Evolutionary conservation across 2,113 vertebrate species (phyloP), one percentile per base, ranked within the genome.

Genomic region (Melanocharis versteri): DNA sequence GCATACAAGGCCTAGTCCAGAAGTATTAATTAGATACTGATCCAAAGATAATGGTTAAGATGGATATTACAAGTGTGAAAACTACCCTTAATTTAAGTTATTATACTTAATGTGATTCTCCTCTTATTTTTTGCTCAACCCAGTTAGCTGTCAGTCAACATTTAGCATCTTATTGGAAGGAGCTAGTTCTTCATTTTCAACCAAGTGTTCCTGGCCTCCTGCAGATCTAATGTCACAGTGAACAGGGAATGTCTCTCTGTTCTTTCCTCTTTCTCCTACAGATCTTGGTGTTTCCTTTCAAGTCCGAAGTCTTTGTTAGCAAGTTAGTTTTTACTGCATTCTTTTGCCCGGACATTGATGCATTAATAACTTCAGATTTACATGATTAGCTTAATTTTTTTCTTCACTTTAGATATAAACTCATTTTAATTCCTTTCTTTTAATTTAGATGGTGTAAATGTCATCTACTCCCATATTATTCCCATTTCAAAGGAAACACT

Each of bases 381-480:
- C 33, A n/a, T 84, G 13, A 73, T 87, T 85, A 76, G 30, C 37
- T 53, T 87, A 21, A 20, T 42, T 66, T 82, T 90, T 93, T 84
- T 23, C n/a, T 90, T 93, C 11, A 51, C 13, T 78, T 89, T 48
- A 83, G 21, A 47, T 87, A 80, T 53, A 81, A 92, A 64, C 48
- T 92, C 18, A 58, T 96, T 93, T 94, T 68, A 70, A 92, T 86
- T 86, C 60, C 53, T 77, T 83, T 93, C 56, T 78, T 87, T n/a
- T 87, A 82, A 84, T 75, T 92, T 87, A 78, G 37, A 21, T 45
- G 13, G 20, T 77, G 11, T 33, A 93, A 90, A 86, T 90, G 44
- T 62, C 33, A 71, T 58, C 42, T 92, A 18, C 51, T 83, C 6
- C 3, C 13, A 21, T 70, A 53, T 60, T 89, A 79, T 48, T 87